phyloP scores from a whole-genome alignment of 23 tunicate species.

The Corella eumyota region DNA sequence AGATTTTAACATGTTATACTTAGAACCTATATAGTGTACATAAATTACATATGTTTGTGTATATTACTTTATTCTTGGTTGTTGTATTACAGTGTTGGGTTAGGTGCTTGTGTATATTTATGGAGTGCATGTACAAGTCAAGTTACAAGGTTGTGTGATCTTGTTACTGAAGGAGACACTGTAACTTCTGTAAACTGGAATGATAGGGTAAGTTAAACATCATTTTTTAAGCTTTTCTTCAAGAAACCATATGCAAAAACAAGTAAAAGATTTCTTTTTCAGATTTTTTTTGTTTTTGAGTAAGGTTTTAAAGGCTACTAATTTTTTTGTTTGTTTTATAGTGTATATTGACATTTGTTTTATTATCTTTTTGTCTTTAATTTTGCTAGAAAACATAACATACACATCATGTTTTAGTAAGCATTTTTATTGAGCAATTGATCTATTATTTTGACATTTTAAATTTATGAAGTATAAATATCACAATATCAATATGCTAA shows the following conservation, averaged over 20 bases:
- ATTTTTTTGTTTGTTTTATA: not conserved
- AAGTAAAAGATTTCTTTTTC: not conserved
- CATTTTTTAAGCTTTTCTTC: not conserved
- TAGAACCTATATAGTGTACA: no score
- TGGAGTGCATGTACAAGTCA: slow-evolving; percentile 97
- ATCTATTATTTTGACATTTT: no score
- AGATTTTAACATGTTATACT: no score
- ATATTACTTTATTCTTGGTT: no score
- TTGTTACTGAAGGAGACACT: slow-evolving; percentile 62
- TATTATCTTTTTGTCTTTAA: no score
- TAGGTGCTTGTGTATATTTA: slow-evolving; percentile 84
- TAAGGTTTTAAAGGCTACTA: not conserved
- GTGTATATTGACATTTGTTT: no score
- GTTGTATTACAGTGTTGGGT: slow-evolving; percentile 91
- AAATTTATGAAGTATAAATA: no score
- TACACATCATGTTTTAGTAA: no score
- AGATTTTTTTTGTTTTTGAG: not conserved
- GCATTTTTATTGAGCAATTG: no score
- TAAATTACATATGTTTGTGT: no score
- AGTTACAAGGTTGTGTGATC: slow-evolving; percentile 87
- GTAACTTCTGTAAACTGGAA: slow-evolving; percentile 91
- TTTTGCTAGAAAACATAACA: no score
- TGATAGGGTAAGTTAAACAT: slow-evolving; percentile 70
- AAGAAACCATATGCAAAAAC: not conserved
- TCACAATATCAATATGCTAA: no score